Percentiles rank a stretch among this genome's conserved stretches.
phyloP scores from a whole-genome alignment of 2,113 vertebrate species.

The Strigops habroptila region DNA sequence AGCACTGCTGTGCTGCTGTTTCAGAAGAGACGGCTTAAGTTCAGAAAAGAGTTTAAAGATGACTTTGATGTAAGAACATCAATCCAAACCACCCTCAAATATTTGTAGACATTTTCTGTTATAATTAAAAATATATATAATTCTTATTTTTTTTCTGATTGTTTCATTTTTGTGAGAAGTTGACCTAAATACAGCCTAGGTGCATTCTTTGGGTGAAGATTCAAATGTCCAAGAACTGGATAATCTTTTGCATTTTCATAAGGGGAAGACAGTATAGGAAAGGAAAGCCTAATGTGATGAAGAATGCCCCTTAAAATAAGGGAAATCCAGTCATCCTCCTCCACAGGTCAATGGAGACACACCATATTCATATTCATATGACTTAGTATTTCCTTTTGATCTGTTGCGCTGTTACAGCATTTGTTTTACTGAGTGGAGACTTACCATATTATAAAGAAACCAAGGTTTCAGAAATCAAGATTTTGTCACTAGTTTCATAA shows the following conservation, averaged over 20 bases:
- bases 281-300: not conserved
- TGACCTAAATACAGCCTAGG: not conserved
- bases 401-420: accelerated
- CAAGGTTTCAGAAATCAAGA: not conserved
- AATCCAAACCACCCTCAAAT: not conserved
- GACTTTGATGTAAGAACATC: not conserved
- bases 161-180: not conserved
- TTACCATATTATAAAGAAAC: not conserved
- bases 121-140: not conserved
- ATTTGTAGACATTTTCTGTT: not conserved
- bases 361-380: not conserved
- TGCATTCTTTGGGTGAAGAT: not conserved
- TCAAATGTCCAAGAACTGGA: not conserved
- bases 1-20: not conserved
- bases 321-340: not conserved
- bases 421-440: not conserved
- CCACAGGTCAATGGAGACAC: not conserved
- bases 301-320: not conserved
- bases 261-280: not conserved
- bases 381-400: not conserved
- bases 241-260: not conserved
- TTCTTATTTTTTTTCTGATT: not conserved
- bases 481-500: not conserved
- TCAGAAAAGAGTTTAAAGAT: not conserved
- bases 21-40: not conserved